These are phyloP conservation scores for Spialia ferax DNA, from an alignment of 2,888 invertebrate genomes.

Conservation along the genomic window DNA sequence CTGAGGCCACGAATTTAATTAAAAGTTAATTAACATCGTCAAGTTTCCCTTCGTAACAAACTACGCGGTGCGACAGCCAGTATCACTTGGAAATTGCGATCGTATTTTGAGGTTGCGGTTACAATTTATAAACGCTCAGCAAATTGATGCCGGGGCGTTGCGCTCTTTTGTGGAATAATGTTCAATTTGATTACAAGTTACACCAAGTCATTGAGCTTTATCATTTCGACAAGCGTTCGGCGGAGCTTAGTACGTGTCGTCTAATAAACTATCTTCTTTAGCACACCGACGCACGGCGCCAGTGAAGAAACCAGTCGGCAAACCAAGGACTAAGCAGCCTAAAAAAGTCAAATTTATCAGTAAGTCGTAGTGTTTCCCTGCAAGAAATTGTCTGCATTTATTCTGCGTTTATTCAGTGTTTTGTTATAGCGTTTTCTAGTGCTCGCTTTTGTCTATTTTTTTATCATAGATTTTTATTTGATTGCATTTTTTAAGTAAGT, in stretches of 20 bases:
- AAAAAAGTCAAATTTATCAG: constrained; percentile 97
- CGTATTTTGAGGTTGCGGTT: constrained; percentile 36
- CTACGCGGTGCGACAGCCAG: constrained; percentile 23
- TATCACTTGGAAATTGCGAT: constrained; percentile 35
- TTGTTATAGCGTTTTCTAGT: not conserved
- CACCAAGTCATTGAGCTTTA: constrained; percentile 31
- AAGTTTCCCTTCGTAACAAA: constrained; percentile 27
- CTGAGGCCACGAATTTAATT: constrained; percentile 34
- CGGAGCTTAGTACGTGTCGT: constrained; percentile 28
- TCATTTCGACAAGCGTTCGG: constrained; percentile 41
- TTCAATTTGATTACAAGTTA: not conserved
- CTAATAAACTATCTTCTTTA: constrained; percentile 48
- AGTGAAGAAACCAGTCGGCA: constrained; percentile 93
- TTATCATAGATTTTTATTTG: too few species aligned
- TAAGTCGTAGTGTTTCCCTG: constrained; percentile 86
- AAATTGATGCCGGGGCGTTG: constrained; percentile 28
- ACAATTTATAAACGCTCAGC: constrained; percentile 35
- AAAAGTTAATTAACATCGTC: constrained; percentile 35
- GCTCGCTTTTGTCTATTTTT: constrained; percentile 9
- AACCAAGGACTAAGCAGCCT: constrained; percentile 94
- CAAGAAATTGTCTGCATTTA: not conserved
- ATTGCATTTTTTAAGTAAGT: not conserved
- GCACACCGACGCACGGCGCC: constrained; percentile 87
- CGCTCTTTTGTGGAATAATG: constrained; percentile 16
- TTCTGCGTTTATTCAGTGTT: not conserved